Evolutionary conservation across 1,140 invertebrate species (phyloP).

Genomic region (silkworm (Bombyx mori)): ASM3026992v2 NC_085113.1:13953001-13953500

Average conservation of each 20-base stretch:
- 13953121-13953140: not conserved
- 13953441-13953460: conserved; percentile 16
- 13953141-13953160: not conserved
- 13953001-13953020: not conserved
- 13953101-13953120: not conserved
- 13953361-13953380: conserved; percentile 13
- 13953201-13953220: too few species aligned
- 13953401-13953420: conserved; percentile 21
- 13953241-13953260: too few species aligned
- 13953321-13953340: too few species aligned
- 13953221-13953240: too few species aligned
- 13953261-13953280: too few species aligned
- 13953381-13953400: conserved; percentile 14
- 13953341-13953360: not conserved
- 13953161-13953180: not conserved
- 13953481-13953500: conserved; percentile 16
- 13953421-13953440: conserved; percentile 11
- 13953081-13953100: not conserved
- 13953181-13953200: too few species aligned
- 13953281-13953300: not conserved
- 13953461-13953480: conserved; percentile 18
- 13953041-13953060: too few species aligned
- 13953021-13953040: not conserved
- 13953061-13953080: not conserved
- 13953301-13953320: not conserved